Conservation (phyloP, 1,140 invertebrate genomes). For the Aphaenogaster floridana region DNA sequence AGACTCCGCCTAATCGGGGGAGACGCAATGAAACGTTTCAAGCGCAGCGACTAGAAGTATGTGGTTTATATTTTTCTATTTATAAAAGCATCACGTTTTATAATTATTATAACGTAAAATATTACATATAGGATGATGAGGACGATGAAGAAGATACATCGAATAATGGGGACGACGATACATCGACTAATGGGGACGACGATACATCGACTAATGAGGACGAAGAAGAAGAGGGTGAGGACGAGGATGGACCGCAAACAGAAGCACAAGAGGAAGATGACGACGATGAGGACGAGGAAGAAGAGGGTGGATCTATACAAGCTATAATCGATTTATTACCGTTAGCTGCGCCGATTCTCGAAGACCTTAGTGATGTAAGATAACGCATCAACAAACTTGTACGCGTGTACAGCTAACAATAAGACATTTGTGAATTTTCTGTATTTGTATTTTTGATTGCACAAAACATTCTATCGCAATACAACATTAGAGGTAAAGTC, state of each 20-base stretch:
- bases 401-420: not conserved
- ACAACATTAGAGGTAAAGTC: not conserved
- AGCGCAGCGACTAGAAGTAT: constrained; percentile 71
- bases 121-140: constrained; percentile 21
- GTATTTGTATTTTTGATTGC: not conserved
- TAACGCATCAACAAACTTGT: constrained; percentile 32
- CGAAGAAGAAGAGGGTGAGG: not conserved
- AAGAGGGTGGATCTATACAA: constrained; percentile 78
- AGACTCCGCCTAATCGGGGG: constrained; percentile 65
- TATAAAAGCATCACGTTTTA: constrained; percentile 1
- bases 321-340: constrained; percentile 80
- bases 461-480: not conserved
- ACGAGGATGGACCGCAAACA: not conserved
- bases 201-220: constrained; percentile 9
- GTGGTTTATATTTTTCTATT: not conserved
- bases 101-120: constrained; percentile 8
- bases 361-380: constrained; percentile 85
- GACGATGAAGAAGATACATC: constrained; percentile 46
- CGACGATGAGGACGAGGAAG: constrained; percentile 73
- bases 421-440: not conserved
- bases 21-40: constrained; percentile 75
- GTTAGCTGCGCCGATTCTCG: constrained; percentile 81
- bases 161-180: not conserved
- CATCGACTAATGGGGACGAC: not conserved
- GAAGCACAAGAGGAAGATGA: constrained; percentile 43